Evolutionary conservation across 2,888 invertebrate species (phyloP).

Genomic region (Plebejus argus): DNA sequence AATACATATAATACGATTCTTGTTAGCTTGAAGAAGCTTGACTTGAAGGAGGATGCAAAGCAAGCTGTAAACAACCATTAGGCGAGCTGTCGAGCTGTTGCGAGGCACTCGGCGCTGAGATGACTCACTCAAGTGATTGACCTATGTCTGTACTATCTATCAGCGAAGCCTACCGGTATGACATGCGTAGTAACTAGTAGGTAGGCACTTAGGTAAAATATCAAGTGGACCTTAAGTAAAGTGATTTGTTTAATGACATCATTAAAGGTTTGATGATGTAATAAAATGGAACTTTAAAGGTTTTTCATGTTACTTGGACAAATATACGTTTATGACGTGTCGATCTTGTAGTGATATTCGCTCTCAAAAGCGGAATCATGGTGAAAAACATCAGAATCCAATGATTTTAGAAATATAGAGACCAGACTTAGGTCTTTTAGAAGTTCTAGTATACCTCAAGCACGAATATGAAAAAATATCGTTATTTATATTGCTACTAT

Average conservation of each 20-base stretch:
- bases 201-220: neutral
- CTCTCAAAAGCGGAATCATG: too few species aligned
- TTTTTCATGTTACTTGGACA: too few species aligned
- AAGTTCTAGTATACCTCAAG: neutral
- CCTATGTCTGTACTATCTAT: constrained; percentile 24
- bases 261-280: neutral
- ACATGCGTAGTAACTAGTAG: neutral
- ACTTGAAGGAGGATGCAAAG: neutral
- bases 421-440: neutral
- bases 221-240: neutral
- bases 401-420: too few species aligned
- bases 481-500: neutral
- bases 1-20: too few species aligned
- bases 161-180: constrained; percentile 1
- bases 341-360: too few species aligned
- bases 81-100: constrained; percentile 6
- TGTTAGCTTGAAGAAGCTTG: neutral
- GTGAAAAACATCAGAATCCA: too few species aligned
- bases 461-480: neutral
- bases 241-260: neutral
- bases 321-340: too few species aligned
- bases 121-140: constrained; percentile 34
- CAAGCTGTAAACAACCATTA: constrained; percentile 1
- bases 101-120: constrained; percentile 35
- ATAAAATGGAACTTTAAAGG: neutral